Evolutionary conservation across 2,797 vertebrate species (phyloP).

Genomic region (Acipenser oxyrinchus): DNA sequence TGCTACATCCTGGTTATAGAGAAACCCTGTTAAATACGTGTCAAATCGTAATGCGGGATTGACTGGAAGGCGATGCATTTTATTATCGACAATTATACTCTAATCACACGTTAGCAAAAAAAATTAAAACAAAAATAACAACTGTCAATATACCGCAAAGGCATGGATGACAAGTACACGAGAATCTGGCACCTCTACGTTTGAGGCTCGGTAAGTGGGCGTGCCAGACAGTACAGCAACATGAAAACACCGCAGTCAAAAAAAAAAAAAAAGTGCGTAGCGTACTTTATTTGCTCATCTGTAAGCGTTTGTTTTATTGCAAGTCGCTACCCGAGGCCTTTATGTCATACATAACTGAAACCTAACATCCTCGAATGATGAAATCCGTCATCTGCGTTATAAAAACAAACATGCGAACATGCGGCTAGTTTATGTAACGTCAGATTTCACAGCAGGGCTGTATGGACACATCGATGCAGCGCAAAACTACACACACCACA

Average conservation of each 20-base stretch:
- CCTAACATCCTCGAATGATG: background rate
- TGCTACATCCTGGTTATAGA: background rate
- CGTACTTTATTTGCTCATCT: constrained; percentile 41
- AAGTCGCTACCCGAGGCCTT: constrained; percentile 26
- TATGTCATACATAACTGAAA: constrained; percentile 15
- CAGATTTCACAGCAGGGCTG: background rate
- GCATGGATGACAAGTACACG: no score
- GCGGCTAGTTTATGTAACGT: background rate
- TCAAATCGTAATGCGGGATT: constrained; percentile 5
- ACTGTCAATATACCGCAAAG: background rate
- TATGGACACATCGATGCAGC: no score
- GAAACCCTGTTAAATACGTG: background rate
- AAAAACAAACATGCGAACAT: constrained; percentile 2
- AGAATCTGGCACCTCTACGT: no score
- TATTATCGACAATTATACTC: background rate
- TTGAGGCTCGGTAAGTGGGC: constrained; percentile 55
- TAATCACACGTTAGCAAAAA: no score
- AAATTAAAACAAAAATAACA: constrained; percentile 9
- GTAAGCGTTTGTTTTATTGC: constrained; percentile 20
- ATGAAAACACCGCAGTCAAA: constrained; percentile 35
- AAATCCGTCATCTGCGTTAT: background rate
- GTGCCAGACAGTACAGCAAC: constrained; percentile 41
- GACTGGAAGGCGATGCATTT: no score
- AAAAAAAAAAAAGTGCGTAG: constrained; percentile 62
- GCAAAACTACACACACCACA: background rate